phyloP scores from a whole-genome alignment of 1,140 invertebrate species.

The Galleria mellonella region DNA sequence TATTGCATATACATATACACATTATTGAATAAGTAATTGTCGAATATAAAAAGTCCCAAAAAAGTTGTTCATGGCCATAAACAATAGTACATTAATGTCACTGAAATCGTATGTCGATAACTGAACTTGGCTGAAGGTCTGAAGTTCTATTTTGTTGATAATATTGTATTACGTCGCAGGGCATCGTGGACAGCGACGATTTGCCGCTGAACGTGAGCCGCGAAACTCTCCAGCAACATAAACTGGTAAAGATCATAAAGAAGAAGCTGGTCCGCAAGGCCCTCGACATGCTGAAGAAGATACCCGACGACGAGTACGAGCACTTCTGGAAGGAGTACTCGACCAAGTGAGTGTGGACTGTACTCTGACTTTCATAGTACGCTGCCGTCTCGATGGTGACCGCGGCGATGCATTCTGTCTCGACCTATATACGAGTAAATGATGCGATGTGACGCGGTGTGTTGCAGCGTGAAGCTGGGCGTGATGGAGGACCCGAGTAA shows the following conservation, averaged over 20 bases:
- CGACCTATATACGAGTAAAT: too few relatives aligned
- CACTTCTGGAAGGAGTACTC: conserved; percentile 99
- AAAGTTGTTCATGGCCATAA: too few relatives aligned
- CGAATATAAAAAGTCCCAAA: too few relatives aligned
- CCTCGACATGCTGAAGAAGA: conserved; percentile 98
- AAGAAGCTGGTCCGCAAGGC: conserved; percentile 99
- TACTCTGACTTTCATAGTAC: too few relatives aligned
- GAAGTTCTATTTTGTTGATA: too few relatives aligned
- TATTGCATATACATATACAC: too few relatives aligned
- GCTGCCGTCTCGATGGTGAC: too few relatives aligned
- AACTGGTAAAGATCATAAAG: conserved; percentile 98
- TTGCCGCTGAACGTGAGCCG: conserved; percentile 98
- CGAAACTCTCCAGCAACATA: conserved; percentile 99
- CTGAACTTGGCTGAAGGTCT: too few relatives aligned
- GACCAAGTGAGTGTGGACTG: conserved; percentile 86
- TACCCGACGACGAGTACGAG: conserved; percentile 92
- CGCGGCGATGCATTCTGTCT: too few relatives aligned
- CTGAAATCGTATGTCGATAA: too few relatives aligned
- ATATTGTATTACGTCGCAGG: conserved; percentile 83
- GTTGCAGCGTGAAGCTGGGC: conserved; percentile 91
- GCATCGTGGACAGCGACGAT: conserved; percentile 99
- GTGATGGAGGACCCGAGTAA: conserved; percentile 98
- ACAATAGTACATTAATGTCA: too few relatives aligned
- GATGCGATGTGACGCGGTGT: background rate
- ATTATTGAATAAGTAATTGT: too few relatives aligned